phyloP scores from a whole-genome alignment of 2,888 invertebrate genomes.

The Autographa pulchrina region DNA sequence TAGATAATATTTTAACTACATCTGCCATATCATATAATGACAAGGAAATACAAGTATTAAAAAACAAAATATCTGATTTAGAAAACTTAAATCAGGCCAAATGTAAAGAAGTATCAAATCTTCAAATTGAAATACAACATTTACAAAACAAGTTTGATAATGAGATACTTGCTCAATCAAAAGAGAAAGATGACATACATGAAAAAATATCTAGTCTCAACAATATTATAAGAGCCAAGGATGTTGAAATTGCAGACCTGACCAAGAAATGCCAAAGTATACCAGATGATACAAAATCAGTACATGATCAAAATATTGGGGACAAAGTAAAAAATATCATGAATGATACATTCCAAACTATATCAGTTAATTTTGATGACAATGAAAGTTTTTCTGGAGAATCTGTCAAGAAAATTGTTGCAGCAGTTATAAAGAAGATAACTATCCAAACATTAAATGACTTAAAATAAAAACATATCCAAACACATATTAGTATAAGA shows the following conservation, averaged over 20 bases:
- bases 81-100: constrained; percentile 64
- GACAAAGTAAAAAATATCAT: constrained; percentile 78
- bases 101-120: constrained; percentile 62
- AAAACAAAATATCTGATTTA: constrained; percentile 60
- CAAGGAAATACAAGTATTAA: constrained; percentile 44
- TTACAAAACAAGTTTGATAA: constrained; percentile 56
- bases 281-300: constrained; percentile 38
- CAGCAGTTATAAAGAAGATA: constrained; percentile 77
- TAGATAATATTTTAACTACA: constrained; percentile 29
- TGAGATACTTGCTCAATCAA: constrained; percentile 32
- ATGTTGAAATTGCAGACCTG: constrained; percentile 51
- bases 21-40: constrained; percentile 25
- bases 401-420: constrained; percentile 74
- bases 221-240: constrained; percentile 56
- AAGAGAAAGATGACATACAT: constrained; percentile 52
- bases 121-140: constrained; percentile 65
- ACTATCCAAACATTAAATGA: constrained; percentile 74
- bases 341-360: constrained; percentile 81
- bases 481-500: neutral
- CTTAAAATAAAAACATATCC: constrained; percentile 15
- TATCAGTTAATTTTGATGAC: constrained; percentile 75
- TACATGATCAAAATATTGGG: constrained; percentile 55
- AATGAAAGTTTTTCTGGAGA: constrained; percentile 73
- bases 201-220: constrained; percentile 65
- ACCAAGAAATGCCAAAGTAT: constrained; percentile 47